phyloP scores from a whole-genome alignment of 2,113 vertebrate species.

The Empidonax traillii region DNA sequence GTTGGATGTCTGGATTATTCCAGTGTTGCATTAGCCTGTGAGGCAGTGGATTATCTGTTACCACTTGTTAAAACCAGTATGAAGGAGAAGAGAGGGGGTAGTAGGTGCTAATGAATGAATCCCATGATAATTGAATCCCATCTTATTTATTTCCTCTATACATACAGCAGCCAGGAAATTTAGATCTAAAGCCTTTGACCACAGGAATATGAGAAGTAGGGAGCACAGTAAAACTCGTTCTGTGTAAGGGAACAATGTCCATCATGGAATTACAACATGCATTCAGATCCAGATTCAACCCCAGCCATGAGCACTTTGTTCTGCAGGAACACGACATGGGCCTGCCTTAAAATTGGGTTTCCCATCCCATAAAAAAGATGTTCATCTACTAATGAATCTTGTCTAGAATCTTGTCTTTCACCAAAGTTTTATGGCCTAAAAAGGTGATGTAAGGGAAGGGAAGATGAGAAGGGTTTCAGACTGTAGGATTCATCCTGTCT shows the following conservation, averaged over 20 bases:
- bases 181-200: background rate
- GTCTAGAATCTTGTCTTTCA: background rate
- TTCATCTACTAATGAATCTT: background rate
- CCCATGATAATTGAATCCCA: background rate
- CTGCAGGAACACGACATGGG: accelerated
- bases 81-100: background rate
- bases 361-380: background rate
- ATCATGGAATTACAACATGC: background rate
- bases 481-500: background rate
- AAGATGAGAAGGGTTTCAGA: background rate
- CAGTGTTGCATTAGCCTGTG: background rate
- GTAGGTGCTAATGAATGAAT: background rate
- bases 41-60: background rate
- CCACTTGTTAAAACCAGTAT: background rate
- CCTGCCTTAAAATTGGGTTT: background rate
- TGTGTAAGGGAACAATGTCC: background rate
- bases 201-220: background rate
- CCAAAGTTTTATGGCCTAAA: background rate
- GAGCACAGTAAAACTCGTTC: background rate
- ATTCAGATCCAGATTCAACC: background rate
- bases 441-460: background rate
- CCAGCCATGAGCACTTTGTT: background rate
- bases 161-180: background rate
- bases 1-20: background rate
- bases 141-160: background rate